Evolutionary conservation across 2,797 vertebrate species (phyloP).

Genomic region (Acridotheres tristis): DNA sequence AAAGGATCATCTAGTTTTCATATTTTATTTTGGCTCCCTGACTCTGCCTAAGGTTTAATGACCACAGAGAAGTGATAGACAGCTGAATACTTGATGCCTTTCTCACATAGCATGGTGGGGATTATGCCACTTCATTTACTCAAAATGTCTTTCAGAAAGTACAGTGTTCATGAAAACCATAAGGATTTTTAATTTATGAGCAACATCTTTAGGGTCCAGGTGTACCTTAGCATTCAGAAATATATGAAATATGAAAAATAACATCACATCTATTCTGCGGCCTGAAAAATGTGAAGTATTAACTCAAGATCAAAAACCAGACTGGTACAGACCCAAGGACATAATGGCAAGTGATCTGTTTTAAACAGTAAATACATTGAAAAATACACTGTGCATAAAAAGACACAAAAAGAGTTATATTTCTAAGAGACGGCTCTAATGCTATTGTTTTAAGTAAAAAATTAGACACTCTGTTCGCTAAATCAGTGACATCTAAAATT

Average conservation of each 20-base stretch:
- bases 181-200: neutral
- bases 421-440: neutral
- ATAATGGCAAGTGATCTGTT: neutral
- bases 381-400: neutral
- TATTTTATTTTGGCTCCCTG: constrained; percentile 14
- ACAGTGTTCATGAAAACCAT: neutral
- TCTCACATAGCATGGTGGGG: neutral
- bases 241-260: neutral
- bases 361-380: neutral
- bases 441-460: neutral
- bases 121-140: neutral
- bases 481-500: neutral
- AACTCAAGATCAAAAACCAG: neutral
- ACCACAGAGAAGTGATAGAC: constrained; percentile 9
- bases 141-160: neutral
- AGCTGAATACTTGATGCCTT: neutral
- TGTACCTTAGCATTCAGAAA: neutral
- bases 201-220: neutral
- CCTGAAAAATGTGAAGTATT: neutral
- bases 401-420: neutral
- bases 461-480: neutral
- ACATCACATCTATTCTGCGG: neutral
- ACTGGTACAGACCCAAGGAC: neutral
- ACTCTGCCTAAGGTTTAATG: neutral
- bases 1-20: neutral